phyloP scores from a whole-genome alignment of 92 coral and sea anemone species.

The Paramuricea clavata region DNA sequence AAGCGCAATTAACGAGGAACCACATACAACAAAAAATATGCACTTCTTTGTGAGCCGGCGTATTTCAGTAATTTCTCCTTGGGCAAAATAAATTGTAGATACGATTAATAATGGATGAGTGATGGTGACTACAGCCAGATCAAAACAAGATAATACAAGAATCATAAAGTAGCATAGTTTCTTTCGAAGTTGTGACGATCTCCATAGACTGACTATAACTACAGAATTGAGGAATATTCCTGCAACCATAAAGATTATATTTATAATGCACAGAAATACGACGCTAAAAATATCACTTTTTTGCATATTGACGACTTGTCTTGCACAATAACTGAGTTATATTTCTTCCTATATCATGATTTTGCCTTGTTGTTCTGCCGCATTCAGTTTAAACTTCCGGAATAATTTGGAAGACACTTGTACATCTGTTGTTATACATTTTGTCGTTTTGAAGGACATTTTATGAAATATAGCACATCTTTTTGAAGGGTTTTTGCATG shows the following conservation, averaged over 20 bases:
- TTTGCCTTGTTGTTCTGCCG: too few relatives aligned
- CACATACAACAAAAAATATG: background rate
- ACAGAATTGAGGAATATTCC: background rate
- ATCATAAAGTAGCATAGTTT: background rate
- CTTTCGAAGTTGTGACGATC: slow-evolving; percentile 1
- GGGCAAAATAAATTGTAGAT: background rate
- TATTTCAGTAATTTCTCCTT: background rate
- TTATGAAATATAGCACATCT: too few relatives aligned
- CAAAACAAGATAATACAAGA: background rate
- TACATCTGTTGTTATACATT: too few relatives aligned
- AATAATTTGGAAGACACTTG: too few relatives aligned
- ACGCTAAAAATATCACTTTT: background rate
- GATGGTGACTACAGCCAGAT: background rate
- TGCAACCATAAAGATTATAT: background rate
- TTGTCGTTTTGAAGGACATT: too few relatives aligned
- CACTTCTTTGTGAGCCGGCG: background rate
- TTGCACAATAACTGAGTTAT: too few relatives aligned
- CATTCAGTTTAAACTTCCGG: too few relatives aligned
- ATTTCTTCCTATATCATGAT: too few relatives aligned
- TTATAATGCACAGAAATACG: background rate
- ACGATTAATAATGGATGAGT: background rate
- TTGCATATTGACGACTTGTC: background rate
- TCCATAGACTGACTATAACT: background rate
- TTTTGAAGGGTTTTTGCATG: too few relatives aligned
- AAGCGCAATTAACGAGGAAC: background rate